Percentiles rank a stretch among this genome's conserved stretches.
phyloP scores from a whole-genome alignment of 2,797 vertebrate genomes.

The Etheostoma nigrum region DNA sequence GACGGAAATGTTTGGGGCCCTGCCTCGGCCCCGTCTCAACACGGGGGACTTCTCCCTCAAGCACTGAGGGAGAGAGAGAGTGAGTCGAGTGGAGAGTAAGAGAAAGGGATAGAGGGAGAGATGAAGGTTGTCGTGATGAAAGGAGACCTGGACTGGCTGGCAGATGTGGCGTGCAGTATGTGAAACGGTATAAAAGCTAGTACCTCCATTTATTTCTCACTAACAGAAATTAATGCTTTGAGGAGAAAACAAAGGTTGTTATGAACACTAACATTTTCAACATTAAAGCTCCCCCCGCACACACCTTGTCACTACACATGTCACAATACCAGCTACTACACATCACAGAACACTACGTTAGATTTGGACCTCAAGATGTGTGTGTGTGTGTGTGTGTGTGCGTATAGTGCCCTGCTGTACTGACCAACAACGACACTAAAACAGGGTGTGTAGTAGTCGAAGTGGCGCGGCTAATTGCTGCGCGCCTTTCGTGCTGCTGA shows the following conservation, averaged over 20 bases:
- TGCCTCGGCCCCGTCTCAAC: slow-evolving; percentile 93
- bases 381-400: slow-evolving; percentile 21
- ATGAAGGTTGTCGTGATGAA: neutral
- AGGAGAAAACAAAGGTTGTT: slow-evolving; percentile 55
- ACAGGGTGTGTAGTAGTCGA: neutral
- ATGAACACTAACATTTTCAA: slow-evolving; percentile 66
- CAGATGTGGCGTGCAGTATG: slow-evolving; percentile 51
- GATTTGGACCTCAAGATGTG: slow-evolving; percentile 25
- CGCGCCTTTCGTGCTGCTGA: neutral
- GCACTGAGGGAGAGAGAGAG: slow-evolving; percentile 72
- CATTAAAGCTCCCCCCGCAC: slow-evolving; percentile 34
- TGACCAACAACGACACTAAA: slow-evolving; percentile 38
- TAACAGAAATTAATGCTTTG: slow-evolving; percentile 71
- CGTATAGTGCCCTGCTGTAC: slow-evolving; percentile 38
- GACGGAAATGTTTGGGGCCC: slow-evolving; percentile 93
- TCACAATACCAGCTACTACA: slow-evolving; percentile 45
- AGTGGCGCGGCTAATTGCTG: slow-evolving; percentile 5
- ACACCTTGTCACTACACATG: slow-evolving; percentile 18
- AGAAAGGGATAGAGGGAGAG: slow-evolving; percentile 9
- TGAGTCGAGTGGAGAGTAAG: neutral
- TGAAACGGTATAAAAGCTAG: slow-evolving; percentile 60
- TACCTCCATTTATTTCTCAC: slow-evolving; percentile 73
- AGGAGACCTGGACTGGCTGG: slow-evolving; percentile 17
- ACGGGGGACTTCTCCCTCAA: slow-evolving; percentile 92
- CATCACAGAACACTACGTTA: slow-evolving; percentile 54